Evolutionary conservation across 1,140 invertebrate genomes (phyloP).

Genomic region (Penaeus indicus): DNA sequence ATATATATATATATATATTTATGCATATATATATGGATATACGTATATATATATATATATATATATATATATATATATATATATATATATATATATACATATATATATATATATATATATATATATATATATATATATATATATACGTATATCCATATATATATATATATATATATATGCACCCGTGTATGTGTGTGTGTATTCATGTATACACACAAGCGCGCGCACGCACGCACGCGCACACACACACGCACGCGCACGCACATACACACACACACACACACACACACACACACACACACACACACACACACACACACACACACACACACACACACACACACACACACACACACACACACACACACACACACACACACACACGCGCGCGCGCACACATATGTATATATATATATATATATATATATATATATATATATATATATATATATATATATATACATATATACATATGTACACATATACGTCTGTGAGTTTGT

Average conservation of each 20-base stretch:
- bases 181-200: neutral
- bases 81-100: neutral
- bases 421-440: too few relatives aligned
- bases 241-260: too few relatives aligned
- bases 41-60: neutral
- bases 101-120: neutral
- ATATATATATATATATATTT: too few relatives aligned
- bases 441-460: too few relatives aligned
- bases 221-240: neutral
- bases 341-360: too few relatives aligned
- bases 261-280: neutral
- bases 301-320: too few relatives aligned
- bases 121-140: conserved; percentile 17
- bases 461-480: too few relatives aligned
- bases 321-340: neutral
- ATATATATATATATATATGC: conserved; percentile 31
- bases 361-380: too few relatives aligned
- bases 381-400: too few relatives aligned
- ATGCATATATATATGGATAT: neutral
- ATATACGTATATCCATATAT: neutral
- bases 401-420: too few relatives aligned
- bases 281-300: neutral
- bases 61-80: conserved; percentile 17
- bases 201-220: neutral
- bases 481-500: too few relatives aligned